Conservation (phyloP, 2,113 vertebrate species). For the Copsychus sechellarum region DNA sequence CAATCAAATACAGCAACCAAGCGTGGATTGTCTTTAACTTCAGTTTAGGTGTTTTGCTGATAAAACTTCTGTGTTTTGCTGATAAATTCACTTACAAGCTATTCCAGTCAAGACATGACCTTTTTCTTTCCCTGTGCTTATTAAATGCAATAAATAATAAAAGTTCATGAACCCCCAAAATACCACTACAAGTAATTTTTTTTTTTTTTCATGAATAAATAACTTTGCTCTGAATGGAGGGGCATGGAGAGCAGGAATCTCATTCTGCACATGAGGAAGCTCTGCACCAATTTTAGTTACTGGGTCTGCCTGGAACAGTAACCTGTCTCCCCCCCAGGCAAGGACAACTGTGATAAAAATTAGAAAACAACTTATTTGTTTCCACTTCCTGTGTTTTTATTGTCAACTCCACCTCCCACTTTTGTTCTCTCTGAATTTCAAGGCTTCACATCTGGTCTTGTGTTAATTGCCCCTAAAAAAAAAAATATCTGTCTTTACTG, state of each 20-base stretch:
- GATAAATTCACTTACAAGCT: neutral
- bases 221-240: neutral
- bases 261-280: neutral
- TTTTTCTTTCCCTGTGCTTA: neutral
- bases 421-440: slow-evolving; percentile 26
- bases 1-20: slow-evolving; percentile 4
- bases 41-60: neutral
- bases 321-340: neutral
- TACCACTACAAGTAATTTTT: neutral
- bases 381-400: neutral
- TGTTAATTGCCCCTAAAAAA: slow-evolving; percentile 40
- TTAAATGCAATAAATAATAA: slow-evolving; percentile 9
- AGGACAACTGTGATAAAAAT: neutral
- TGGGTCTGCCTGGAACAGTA: neutral
- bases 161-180: neutral
- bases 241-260: neutral
- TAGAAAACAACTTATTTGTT: neutral
- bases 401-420: neutral
- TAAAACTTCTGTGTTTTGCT: neutral
- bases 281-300: neutral
- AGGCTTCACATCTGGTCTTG: slow-evolving; percentile 36
- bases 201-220: neutral
- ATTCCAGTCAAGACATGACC: neutral
- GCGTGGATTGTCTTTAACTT: neutral
- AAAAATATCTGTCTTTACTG: neutral